A percentile compares a stretch with the other conserved stretches of the same genome.
Conservation (phyloP, 2,888 invertebrate species). For the Hyposoter didymator region DNA sequence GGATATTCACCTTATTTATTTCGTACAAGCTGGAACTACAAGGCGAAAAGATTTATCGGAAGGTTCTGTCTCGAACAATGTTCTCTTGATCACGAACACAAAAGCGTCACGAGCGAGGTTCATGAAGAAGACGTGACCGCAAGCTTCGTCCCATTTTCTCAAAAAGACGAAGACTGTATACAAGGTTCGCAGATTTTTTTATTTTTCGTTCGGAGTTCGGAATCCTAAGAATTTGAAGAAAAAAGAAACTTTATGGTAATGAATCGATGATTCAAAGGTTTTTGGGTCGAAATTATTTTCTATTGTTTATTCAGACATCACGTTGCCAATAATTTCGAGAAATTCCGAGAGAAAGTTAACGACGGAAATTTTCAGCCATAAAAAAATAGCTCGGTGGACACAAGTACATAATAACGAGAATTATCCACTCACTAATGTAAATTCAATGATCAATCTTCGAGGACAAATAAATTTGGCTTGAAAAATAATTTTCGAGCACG, state of each 20-base stretch:
- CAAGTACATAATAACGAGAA: not conserved
- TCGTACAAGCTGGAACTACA: not conserved
- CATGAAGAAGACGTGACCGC: conserved; percentile 46
- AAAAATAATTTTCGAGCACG: conserved; percentile 34
- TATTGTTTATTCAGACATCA: too few species aligned
- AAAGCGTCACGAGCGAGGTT: conserved; percentile 39
- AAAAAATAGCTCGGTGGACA: not conserved
- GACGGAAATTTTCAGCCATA: not conserved
- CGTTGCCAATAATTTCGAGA: too few species aligned
- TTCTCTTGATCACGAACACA: conserved; percentile 19
- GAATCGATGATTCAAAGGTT: too few species aligned
- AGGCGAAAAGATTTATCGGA: conserved; percentile 16
- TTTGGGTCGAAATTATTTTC: too few species aligned
- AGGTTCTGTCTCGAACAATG: conserved; percentile 21
- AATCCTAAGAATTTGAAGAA: not conserved
- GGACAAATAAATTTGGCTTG: conserved; percentile 43
- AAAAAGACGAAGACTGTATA: not conserved
- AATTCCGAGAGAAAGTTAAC: not conserved
- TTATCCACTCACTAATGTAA: not conserved
- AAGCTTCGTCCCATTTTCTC: conserved; percentile 27
- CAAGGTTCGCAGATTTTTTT: conserved; percentile 2
- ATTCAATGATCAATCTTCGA: conserved; percentile 11
- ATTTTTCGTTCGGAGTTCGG: not conserved
- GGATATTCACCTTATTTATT: conserved; percentile 11
- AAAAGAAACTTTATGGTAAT: not conserved